These are phyloP conservation scores for Borostomias antarcticus DNA, from an alignment of 2,797 vertebrate genomes.

Conservation along the genomic window DNA sequence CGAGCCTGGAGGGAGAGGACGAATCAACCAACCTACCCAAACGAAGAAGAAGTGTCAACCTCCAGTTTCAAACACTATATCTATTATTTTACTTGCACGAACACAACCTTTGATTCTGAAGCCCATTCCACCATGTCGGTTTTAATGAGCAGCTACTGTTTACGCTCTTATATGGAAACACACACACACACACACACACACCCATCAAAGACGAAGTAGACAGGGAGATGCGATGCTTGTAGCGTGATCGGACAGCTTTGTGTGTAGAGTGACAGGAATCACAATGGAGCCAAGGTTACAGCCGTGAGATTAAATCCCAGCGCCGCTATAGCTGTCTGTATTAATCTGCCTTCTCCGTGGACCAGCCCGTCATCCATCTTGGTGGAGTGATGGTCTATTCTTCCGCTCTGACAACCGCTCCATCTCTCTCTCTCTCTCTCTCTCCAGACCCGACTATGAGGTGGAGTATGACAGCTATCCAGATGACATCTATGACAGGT, in stretches of 20 bases:
- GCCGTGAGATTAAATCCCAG: neutral
- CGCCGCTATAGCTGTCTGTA: neutral
- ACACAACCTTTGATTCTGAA: too few species aligned
- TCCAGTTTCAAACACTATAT: too few species aligned
- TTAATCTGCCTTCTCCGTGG: neutral
- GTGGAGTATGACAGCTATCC: constrained; percentile 14
- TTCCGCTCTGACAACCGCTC: neutral
- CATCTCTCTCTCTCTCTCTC: neutral
- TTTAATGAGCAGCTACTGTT: too few species aligned
- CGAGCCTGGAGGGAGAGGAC: too few species aligned
- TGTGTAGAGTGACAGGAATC: neutral
- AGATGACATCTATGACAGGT: constrained; percentile 10
- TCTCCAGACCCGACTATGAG: constrained; percentile 7
- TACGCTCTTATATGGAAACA: too few species aligned
- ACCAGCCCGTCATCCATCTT: neutral
- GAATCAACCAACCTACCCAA: too few species aligned
- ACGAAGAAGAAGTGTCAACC: too few species aligned
- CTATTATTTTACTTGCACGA: too few species aligned
- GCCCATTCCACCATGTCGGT: too few species aligned
- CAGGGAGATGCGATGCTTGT: neutral
- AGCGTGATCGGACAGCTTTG: neutral
- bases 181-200: too few species aligned
- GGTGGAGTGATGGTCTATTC: neutral
- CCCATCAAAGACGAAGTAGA: too few species aligned
- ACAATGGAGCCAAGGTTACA: neutral